These are phyloP conservation scores for Arrhopalites spinosus DNA, from an alignment of 2,888 invertebrate species.

Conservation along the genomic window DNA sequence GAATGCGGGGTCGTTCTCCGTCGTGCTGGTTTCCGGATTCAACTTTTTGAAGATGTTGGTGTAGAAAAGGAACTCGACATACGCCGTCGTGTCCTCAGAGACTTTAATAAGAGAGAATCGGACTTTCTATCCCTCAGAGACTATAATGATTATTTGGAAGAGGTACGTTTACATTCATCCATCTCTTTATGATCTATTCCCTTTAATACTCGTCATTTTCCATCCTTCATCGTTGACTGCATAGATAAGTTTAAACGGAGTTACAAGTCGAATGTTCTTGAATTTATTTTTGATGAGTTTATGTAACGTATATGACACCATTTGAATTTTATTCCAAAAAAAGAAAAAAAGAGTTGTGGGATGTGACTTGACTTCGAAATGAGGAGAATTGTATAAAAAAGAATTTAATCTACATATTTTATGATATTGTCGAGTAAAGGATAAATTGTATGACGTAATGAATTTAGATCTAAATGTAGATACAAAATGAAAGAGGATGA, in stretches of 20 bases:
- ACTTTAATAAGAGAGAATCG: constrained; percentile 93
- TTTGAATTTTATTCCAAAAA: not conserved
- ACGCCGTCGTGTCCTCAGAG: constrained; percentile 80
- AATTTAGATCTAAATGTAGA: too few species aligned
- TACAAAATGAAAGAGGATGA: too few species aligned
- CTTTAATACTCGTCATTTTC: not conserved
- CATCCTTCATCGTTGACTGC: not conserved
- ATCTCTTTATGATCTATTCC: not conserved
- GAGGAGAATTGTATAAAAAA: not conserved
- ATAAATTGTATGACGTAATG: too few species aligned
- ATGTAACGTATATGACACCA: not conserved
- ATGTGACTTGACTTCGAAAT: not conserved
- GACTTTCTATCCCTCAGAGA: constrained; percentile 83
- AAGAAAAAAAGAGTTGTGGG: too few species aligned
- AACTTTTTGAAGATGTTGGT: constrained; percentile 92
- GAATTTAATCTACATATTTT: too few species aligned
- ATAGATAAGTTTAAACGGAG: not conserved
- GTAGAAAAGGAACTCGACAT: constrained; percentile 99
- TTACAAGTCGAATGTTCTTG: not conserved
- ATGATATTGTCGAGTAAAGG: too few species aligned
- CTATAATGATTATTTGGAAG: constrained; percentile 96
- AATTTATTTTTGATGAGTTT: not conserved
- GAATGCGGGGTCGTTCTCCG: constrained; percentile 88
- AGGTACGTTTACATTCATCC: constrained; percentile 58
- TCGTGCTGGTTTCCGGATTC: constrained; percentile 87